A percentile compares a stretch with the other conserved stretches of the same genome.
These are phyloP conservation scores for Helarctos malayanus DNA, from an alignment of 2,797 vertebrate species.

Conservation along the genomic window DNA sequence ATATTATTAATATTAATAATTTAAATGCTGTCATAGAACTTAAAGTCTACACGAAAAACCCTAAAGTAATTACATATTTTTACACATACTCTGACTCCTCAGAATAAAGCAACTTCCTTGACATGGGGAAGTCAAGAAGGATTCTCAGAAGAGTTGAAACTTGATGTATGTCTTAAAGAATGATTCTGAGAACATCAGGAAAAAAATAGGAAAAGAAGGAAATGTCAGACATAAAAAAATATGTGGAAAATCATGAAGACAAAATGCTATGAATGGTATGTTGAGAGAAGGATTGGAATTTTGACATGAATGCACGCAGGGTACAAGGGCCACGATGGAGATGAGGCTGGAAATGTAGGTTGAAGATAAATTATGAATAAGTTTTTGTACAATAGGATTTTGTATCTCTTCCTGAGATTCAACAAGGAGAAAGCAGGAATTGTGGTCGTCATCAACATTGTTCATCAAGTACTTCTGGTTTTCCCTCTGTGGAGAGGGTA, in stretches of 20 bases:
- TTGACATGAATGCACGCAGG: background rate
- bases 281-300: background rate
- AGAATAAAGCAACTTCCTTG: background rate
- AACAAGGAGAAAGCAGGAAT: background rate
- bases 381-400: background rate
- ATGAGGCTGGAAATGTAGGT: background rate
- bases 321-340: fast-evolving
- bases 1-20: background rate
- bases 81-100: background rate
- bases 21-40: background rate
- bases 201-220: background rate
- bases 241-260: background rate
- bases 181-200: background rate
- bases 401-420: background rate
- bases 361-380: background rate
- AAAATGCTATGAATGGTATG: background rate
- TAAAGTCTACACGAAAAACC: background rate
- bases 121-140: background rate
- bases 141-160: background rate
- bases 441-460: too few relatives aligned
- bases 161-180: background rate
- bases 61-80: background rate
- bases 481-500: background rate
- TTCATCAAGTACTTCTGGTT: background rate
- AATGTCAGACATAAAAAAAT: background rate